Conservation (phyloP, 2,113 vertebrate species). For the Lethenteron camtschaticum region DNA sequence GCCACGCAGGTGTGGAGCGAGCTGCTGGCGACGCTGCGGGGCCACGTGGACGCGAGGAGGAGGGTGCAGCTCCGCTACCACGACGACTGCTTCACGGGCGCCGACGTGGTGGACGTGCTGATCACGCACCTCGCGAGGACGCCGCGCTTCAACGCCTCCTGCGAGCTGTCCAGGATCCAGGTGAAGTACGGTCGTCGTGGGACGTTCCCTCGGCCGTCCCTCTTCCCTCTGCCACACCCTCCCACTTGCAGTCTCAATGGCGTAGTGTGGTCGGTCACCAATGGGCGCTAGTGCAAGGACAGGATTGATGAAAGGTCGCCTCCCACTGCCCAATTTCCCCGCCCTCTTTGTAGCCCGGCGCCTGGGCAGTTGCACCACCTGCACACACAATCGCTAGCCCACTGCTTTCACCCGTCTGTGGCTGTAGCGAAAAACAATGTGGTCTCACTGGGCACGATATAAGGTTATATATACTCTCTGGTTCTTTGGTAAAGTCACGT, state of each 20-base stretch:
- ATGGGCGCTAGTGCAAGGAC: background rate
- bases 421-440: too few relatives aligned
- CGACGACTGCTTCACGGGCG: constrained; percentile 36
- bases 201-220: background rate
- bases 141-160: constrained; percentile 24
- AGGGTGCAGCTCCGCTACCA: constrained; percentile 30
- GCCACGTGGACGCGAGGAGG: constrained; percentile 38
- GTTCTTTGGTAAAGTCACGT: too few relatives aligned
- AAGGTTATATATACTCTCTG: too few relatives aligned
- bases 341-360: background rate
- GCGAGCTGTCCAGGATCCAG: constrained; percentile 41
- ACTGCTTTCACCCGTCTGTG: too few relatives aligned
- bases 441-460: too few relatives aligned
- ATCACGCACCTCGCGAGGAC: constrained; percentile 58
- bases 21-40: constrained; percentile 39
- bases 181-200: constrained; percentile 37
- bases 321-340: background rate
- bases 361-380: too few relatives aligned
- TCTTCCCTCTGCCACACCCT: background rate
- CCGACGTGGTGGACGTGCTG: constrained; percentile 41
- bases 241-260: background rate
- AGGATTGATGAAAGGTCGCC: background rate
- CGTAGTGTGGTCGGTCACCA: background rate
- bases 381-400: too few relatives aligned
- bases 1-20: constrained; percentile 47